These are phyloP conservation scores for Protobothrops mucrosquamatus DNA, from an alignment of 2,113 vertebrate genomes.

Conservation along the genomic window DNA sequence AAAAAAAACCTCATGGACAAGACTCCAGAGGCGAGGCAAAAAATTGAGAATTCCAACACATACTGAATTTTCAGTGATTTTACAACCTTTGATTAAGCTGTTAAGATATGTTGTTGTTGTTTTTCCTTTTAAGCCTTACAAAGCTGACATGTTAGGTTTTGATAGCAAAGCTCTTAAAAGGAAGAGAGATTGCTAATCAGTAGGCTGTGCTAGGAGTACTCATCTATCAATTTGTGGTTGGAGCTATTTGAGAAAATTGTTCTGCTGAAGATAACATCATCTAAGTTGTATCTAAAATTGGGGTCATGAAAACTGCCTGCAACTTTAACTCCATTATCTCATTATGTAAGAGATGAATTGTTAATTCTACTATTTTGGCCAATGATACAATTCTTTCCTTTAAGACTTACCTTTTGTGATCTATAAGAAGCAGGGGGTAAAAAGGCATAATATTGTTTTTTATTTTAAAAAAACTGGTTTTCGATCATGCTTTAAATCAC, in stretches of 20 bases:
- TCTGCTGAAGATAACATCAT: constrained; percentile 14
- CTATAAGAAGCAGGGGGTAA: background rate
- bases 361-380: constrained; percentile 25
- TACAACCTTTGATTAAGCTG: background rate
- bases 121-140: background rate
- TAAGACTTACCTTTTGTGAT: background rate
- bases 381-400: background rate
- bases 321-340: constrained; percentile 23
- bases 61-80: background rate
- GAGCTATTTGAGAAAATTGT: constrained; percentile 29
- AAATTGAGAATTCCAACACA: background rate
- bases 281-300: constrained; percentile 19
- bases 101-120: background rate
- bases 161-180: constrained; percentile 4
- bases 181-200: constrained; percentile 14
- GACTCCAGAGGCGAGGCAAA: background rate
- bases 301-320: constrained; percentile 8
- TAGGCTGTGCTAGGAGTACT: background rate
- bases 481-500: background rate
- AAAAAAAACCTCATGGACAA: background rate
- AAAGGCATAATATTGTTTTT: background rate
- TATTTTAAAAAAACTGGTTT: background rate
- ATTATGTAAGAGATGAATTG: constrained; percentile 2
- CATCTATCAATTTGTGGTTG: constrained; percentile 17
- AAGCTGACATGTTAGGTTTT: background rate